Percentiles rank a stretch among this genome's conserved stretches.
phyloP scores from a whole-genome alignment of 2,888 invertebrate species.

The Trissolcus brochymenae region DNA sequence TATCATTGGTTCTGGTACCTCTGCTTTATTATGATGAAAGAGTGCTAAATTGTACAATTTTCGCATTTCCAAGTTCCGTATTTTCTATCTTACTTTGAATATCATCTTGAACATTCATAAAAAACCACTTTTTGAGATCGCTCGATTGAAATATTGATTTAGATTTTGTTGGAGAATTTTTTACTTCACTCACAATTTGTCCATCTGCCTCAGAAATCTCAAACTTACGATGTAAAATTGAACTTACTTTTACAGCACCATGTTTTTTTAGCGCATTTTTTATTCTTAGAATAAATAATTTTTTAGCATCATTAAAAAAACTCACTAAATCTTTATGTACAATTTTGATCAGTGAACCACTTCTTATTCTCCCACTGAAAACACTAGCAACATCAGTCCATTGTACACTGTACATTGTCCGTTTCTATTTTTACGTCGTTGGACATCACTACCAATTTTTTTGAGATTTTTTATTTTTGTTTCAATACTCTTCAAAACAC shows the following conservation, averaged over 20 bases:
- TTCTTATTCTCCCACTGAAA: no score
- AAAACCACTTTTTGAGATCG: constrained; percentile 9
- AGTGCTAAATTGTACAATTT: constrained; percentile 6
- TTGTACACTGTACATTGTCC: no score
- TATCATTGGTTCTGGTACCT: constrained; percentile 11
- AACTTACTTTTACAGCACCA: neutral
- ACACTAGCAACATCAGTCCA: no score
- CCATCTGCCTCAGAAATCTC: neutral
- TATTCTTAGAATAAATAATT: neutral
- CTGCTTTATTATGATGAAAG: constrained; percentile 7
- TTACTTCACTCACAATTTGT: neutral
- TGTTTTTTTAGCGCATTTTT: neutral
- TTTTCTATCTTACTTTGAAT: constrained; percentile 14
- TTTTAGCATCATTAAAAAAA: constrained; percentile 3
- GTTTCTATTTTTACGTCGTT: no score
- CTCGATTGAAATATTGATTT: neutral
- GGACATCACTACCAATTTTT: no score
- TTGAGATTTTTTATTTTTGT: no score
- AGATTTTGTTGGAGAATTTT: neutral
- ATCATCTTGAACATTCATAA: constrained; percentile 7
- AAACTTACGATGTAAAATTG: constrained; percentile 6
- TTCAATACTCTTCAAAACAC: neutral
- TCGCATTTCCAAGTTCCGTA: neutral
- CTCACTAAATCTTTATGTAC: constrained; percentile 11
- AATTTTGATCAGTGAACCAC: neutral